A percentile compares a stretch with the other conserved stretches of the same genome.
Conservation (phyloP, 2,113 vertebrate species). For the Larimichthys crocea region DNA sequence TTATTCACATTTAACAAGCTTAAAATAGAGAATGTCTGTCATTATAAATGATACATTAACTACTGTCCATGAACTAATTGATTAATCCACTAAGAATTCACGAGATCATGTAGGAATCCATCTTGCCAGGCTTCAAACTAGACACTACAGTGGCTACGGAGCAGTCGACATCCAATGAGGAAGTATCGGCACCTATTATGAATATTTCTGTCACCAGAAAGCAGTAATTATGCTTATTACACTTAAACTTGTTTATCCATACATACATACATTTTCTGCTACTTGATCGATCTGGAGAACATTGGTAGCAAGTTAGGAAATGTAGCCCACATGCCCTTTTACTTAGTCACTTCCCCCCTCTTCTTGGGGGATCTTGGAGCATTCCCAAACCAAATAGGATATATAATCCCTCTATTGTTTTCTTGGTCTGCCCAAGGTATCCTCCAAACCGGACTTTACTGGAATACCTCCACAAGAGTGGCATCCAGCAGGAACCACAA, state of each 20-base stretch:
- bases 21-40: too few relatives aligned
- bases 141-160: too few relatives aligned
- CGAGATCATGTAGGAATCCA: too few relatives aligned
- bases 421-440: background rate
- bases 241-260: background rate
- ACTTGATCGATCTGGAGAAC: background rate
- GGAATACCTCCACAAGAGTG: constrained; percentile 22
- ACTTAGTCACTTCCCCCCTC: background rate
- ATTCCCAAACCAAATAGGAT: background rate
- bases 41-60: too few relatives aligned
- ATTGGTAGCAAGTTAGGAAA: background rate
- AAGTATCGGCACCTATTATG: too few relatives aligned
- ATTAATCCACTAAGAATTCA: too few relatives aligned
- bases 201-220: background rate
- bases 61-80: too few relatives aligned
- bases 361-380: background rate
- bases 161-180: too few relatives aligned
- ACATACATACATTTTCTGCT: background rate
- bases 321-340: background rate
- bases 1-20: too few relatives aligned
- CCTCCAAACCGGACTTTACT: background rate
- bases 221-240: too few relatives aligned
- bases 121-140: too few relatives aligned
- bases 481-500: constrained; percentile 19
- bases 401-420: constrained; percentile 10